Evolutionary conservation across 2,888 invertebrate genomes (phyloP), one percentile per base, ranked within the genome.

Genomic region (Marasmarcha lunaedactyla): DNA sequence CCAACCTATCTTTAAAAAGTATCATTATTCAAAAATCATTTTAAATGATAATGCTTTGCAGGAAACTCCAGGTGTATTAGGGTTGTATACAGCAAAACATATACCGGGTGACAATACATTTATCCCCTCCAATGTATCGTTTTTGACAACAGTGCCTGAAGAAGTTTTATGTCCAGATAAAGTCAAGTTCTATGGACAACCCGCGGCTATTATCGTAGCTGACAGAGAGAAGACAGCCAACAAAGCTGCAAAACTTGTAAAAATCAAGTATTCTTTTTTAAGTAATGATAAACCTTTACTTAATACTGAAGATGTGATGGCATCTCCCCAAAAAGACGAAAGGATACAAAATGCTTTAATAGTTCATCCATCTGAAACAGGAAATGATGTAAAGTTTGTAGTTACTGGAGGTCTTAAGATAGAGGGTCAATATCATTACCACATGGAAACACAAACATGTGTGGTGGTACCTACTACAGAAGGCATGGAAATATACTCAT

Each of bases 151-250:
- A 14, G 45, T 43, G 1, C 34, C 39, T 14, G 79, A 83, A 51
- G 71, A 78, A 53, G 51, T 79, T 15, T 65, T 84, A 45, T 83
- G 79, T 47, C 68, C 66, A 43, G 79, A 71, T 1, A 59, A 69
- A 41, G 45, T 89, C 0, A 49, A 67, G 36, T 90, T 81, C 56
- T 85, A 87, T 40, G 86, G 88, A 0, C 91, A 92, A 57, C 86
- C 90, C 0, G 62, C 90, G 6, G 92, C 90, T 1, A 61, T 92
- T n/a, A 77, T 92, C 5, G 84, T 89, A 0, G 92, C 91, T 2
- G 83, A 74, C 27, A 79, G 76, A 20, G 79, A 85, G 36, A 63
- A 71, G 1, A 51, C 85, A 10, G 90, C 90, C 0, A 74, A 84
- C 37, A 60, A 68, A 36, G 89, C 89, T 0, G 86, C 86, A 0